These are phyloP conservation scores for Glomeris maerens DNA, from an alignment of 1,140 invertebrate genomes.

Conservation along the genomic window DNA sequence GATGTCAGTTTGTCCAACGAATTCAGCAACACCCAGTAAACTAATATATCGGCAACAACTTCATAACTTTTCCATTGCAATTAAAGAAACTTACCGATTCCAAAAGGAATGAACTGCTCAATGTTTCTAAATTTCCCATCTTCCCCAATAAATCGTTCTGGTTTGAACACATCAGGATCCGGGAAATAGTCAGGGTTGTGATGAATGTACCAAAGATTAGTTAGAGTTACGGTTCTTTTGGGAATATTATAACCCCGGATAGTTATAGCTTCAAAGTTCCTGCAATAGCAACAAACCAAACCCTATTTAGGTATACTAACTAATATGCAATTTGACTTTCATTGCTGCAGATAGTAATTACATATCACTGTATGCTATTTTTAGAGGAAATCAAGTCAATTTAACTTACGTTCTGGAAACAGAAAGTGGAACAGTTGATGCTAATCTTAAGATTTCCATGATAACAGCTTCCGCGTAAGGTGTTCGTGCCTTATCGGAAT, in stretches of 20 bases:
- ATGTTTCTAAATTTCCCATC: constrained; percentile 17
- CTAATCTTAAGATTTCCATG: constrained; percentile 26
- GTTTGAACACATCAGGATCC: constrained; percentile 25
- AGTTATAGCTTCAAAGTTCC: constrained; percentile 5
- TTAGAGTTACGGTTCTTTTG: constrained; percentile 26
- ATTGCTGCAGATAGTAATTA: too few species aligned
- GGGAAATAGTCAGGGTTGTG: constrained; percentile 24
- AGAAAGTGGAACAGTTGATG: constrained; percentile 3
- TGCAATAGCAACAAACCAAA: too few species aligned
- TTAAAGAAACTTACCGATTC: too few species aligned
- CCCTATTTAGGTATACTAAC: too few species aligned
- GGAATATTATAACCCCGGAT: constrained; percentile 25
- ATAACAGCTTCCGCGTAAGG: constrained; percentile 29
- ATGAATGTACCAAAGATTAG: constrained; percentile 27
- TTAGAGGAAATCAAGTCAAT: too few species aligned
- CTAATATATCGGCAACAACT: too few species aligned
- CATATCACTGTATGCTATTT: too few species aligned
- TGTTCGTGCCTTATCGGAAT: constrained; percentile 13
- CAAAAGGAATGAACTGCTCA: constrained; percentile 14
- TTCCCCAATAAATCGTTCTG: constrained; percentile 26
- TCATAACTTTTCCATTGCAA: too few species aligned
- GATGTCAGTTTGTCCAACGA: too few species aligned
- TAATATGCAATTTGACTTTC: too few species aligned
- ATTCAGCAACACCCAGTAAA: too few species aligned
- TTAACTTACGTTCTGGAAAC: too few species aligned